Evolutionary conservation across 2,113 vertebrate species (phyloP).

Genomic region (Oostethus manadensis): DNA sequence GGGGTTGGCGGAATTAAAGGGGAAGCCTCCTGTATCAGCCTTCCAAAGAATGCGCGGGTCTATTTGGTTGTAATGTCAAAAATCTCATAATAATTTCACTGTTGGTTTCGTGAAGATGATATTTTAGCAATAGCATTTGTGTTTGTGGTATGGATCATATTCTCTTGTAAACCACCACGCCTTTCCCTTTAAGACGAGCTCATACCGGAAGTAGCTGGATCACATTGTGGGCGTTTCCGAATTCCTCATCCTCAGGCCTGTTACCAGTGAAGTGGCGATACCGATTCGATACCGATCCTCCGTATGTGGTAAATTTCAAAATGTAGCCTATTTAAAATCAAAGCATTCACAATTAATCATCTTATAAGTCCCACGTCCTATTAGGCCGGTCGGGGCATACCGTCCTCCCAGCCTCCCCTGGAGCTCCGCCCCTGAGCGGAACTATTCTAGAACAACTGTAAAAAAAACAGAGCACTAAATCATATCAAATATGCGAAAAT

Average conservation of each 20-base stretch:
- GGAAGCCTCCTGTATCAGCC: slow-evolving; percentile 3
- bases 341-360: too few relatives aligned
- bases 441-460: too few relatives aligned
- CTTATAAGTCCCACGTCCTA: too few relatives aligned
- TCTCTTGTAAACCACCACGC: not conserved
- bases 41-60: not conserved
- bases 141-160: not conserved
- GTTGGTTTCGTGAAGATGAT: not conserved
- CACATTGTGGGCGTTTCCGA: slow-evolving; percentile 27
- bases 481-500: too few relatives aligned
- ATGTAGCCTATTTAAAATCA: too few relatives aligned
- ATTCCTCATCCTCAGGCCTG: not conserved
- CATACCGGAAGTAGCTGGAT: slow-evolving; percentile 22
- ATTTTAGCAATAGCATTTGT: not conserved
- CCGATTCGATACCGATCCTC: too few relatives aligned
- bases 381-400: too few relatives aligned
- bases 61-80: not conserved
- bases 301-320: too few relatives aligned
- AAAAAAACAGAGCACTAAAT: too few relatives aligned
- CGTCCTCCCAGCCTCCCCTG: too few relatives aligned
- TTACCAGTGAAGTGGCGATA: not conserved
- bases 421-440: too few relatives aligned
- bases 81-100: not conserved
- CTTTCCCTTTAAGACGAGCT: slow-evolving; percentile 57
- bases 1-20: slow-evolving; percentile 51